Base-by-base conservation (phyloP, 2,113 vertebrate genomes). In the Haemorhous mexicanus region DNA sequence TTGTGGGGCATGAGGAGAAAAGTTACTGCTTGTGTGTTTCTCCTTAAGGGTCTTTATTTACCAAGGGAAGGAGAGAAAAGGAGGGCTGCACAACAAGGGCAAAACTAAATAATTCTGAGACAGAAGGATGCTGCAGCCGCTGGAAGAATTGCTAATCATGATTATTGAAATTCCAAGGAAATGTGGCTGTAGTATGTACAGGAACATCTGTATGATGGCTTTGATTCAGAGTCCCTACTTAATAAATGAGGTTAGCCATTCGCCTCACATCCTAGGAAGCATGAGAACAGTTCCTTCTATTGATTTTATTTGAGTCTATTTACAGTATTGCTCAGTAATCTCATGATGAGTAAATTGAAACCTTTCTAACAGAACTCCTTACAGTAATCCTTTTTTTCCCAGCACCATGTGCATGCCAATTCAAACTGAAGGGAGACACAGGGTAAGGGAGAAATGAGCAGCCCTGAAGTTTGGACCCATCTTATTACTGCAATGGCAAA, bases 331-430 rank as follows among this genome's bases (percentile, higher is more conserved):
- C 94, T 96, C 95, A 80, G 91, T 68, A 80, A 83, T 92, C 39
- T 67, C 26, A 1, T 94, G 86, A 95, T 92, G 90, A 95, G 90
- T 91, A 96, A 96, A 97, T 97, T 94, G 90, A 97, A 97, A 94
- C 64, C 79, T 97, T 97, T 96, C 83, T 94, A 92, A 88, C 62
- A 16, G 92, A 97, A 95, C 15, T 24, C 84, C 93, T 89, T 76
- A 73, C 56, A 78, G 87, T 69, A 84, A 77, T 82, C 74, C 22
- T 39, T 53, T 79, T 67, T 66, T 69, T 59, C 24, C 83, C 86
- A 44, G 63, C 0, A 0, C 95, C 67, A 32, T 70, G 43, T 24
- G 47, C 73, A 46, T 93, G 90, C 84, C 59, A 86, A 7, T 92
- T 95, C 87, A 80, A 62, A 37, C 80, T n/a, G 56, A 75, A 75